Conservation (phyloP, 2,797 vertebrate species). For the Monodelphis domestica region DNA sequence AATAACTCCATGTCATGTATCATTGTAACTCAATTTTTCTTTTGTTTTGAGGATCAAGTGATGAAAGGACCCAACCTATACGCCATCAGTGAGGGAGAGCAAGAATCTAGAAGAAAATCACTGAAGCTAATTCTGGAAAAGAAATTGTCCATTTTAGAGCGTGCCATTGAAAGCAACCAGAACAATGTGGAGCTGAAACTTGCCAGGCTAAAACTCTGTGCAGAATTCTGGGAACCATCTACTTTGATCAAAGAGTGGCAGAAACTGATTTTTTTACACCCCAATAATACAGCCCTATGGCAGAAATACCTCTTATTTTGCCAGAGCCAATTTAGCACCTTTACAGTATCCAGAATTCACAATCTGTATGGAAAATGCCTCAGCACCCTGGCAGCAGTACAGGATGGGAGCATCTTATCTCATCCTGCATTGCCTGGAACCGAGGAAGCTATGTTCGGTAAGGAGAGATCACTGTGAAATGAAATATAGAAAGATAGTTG, state of each 20-base stretch:
- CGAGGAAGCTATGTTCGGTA: constrained; percentile 93
- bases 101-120: constrained; percentile 87
- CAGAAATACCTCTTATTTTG: constrained; percentile 93
- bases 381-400: constrained; percentile 92
- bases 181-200: constrained; percentile 91
- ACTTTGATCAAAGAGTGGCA: constrained; percentile 95
- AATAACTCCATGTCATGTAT: fast-evolving
- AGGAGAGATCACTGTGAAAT: constrained; percentile 54
- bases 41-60: constrained; percentile 90
- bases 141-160: constrained; percentile 94
- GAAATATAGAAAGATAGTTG: not conserved
- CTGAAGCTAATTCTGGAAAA: constrained; percentile 92
- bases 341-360: constrained; percentile 92
- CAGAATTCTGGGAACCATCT: constrained; percentile 94
- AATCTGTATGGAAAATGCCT: constrained; percentile 94
- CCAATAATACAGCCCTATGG: constrained; percentile 93
- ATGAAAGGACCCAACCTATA: constrained; percentile 84
- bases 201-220: constrained; percentile 90
- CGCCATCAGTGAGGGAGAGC: constrained; percentile 81
- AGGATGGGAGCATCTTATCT: constrained; percentile 94
- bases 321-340: constrained; percentile 96
- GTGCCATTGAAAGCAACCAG: constrained; percentile 92
- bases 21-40: constrained; percentile 19
- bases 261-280: constrained; percentile 96
- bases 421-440: constrained; percentile 91